Base-by-base conservation (phyloP, 1,140 invertebrate species). In the Colletes gigas region DNA sequence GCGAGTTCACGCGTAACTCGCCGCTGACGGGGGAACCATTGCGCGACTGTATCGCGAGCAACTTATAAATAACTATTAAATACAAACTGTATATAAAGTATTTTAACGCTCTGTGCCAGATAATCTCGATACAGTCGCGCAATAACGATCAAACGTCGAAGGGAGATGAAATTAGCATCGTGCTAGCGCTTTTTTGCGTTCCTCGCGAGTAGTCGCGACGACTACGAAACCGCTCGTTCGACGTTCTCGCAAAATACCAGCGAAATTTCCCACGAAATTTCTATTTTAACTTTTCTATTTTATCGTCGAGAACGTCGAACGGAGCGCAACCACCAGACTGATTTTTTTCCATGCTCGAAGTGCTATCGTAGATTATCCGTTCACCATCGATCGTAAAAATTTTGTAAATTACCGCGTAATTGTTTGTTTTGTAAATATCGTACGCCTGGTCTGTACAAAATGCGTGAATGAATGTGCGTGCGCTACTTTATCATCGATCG, bases 401-500 rank as follows among this genome's bases (percentile, higher is more conserved):
- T 67, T 83, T 90, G 88, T 91, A 91, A 89, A 92, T 90, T 90
- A 88, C 85, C 3, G 80, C 50, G 63, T 83, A 76, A 21, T 9
- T 55, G 39, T 54, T 59, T 19, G 30, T 81, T 44, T 30, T 92
- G 90, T 92, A 92, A 90, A 92, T 92, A 92, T 19, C 30, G 81
- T 80, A 85, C 78, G 84, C 76, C 70, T 87, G 78, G 83, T 9
- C 63, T 91, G 88, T 90, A 91, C 84, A 90, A 91, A 91, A 52
- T 70, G 84, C 82, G 79, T 75, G 88, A 83, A 83, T 83, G 76
- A 5, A 4, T 3, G 74, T 47, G 59, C 63, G 66, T 75, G n/a
- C 77, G 63, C 39, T 44, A 85, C 41, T 66, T 19, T 77, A 83
- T 85, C 80, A 79, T 79, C 82, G 82, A 84, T 62, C 83, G 80